phyloP scores from a whole-genome alignment of 2,797 vertebrate genomes.

The Typhlichthys subterraneus region DNA sequence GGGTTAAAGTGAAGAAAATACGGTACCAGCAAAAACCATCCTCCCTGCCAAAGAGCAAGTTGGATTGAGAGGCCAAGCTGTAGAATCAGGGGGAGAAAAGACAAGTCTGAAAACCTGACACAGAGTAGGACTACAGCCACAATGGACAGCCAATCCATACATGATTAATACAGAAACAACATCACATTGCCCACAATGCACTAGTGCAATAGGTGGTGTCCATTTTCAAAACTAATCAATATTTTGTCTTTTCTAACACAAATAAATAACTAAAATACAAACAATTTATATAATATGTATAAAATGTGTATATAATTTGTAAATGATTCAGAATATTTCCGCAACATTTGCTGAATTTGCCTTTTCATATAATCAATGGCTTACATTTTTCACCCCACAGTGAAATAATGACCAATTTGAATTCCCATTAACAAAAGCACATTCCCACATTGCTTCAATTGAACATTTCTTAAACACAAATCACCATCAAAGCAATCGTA shows the following conservation, averaged over 20 bases:
- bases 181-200: background rate
- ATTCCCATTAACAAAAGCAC: background rate
- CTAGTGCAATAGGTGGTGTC: too few species aligned
- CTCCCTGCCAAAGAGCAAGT: constrained; percentile 80
- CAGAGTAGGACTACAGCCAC: constrained; percentile 36
- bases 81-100: constrained; percentile 58
- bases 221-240: too few species aligned
- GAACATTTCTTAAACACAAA: background rate
- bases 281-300: too few species aligned
- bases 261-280: too few species aligned
- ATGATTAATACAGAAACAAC: constrained; percentile 12
- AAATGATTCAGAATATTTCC: too few species aligned
- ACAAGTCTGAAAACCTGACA: constrained; percentile 59
- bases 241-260: too few species aligned
- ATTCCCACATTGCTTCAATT: background rate
- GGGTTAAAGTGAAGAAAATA: constrained; percentile 52
- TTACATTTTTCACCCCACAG: too few species aligned
- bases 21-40: constrained; percentile 80
- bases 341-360: too few species aligned
- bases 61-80: constrained; percentile 81
- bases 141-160: constrained; percentile 23
- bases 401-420: too few species aligned
- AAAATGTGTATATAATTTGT: too few species aligned
- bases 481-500: too few species aligned
- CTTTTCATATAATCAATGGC: too few species aligned